These are phyloP conservation scores for Epinotia brunnichana DNA, from an alignment of 2,888 invertebrate species.

Conservation along the genomic window DNA sequence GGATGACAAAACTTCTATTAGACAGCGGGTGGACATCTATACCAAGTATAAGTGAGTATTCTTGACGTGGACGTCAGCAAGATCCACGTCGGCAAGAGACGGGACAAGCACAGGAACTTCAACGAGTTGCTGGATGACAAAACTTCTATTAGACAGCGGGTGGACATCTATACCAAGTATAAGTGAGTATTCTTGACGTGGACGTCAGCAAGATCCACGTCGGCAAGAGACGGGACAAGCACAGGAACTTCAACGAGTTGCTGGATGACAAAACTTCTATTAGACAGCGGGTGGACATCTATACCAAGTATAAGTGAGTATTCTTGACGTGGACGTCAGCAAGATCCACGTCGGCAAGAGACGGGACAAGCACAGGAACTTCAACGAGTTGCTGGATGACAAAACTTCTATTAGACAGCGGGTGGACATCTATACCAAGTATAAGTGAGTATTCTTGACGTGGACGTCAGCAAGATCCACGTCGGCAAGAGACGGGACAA, in stretches of 20 bases:
- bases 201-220: slow-evolving; percentile 72
- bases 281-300: slow-evolving; percentile 80
- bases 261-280: slow-evolving; percentile 88
- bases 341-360: slow-evolving; percentile 83
- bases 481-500: slow-evolving; percentile 85
- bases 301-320: slow-evolving; percentile 84
- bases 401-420: slow-evolving; percentile 83
- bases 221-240: slow-evolving; percentile 86
- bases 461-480: slow-evolving; percentile 76
- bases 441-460: slow-evolving; percentile 77
- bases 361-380: slow-evolving; percentile 84
- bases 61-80: slow-evolving; percentile 75
- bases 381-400: slow-evolving; percentile 87
- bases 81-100: slow-evolving; percentile 84
- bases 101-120: slow-evolving; percentile 84
- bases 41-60: slow-evolving; percentile 82
- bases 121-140: slow-evolving; percentile 89
- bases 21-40: slow-evolving; percentile 81
- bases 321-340: slow-evolving; percentile 74
- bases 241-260: slow-evolving; percentile 84
- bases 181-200: slow-evolving; percentile 78
- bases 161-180: slow-evolving; percentile 85
- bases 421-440: slow-evolving; percentile 84
- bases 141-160: slow-evolving; percentile 76
- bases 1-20: slow-evolving; percentile 86